phyloP scores from a whole-genome alignment of 2,113 vertebrate species.

The Cyprinus carpio region DNA sequence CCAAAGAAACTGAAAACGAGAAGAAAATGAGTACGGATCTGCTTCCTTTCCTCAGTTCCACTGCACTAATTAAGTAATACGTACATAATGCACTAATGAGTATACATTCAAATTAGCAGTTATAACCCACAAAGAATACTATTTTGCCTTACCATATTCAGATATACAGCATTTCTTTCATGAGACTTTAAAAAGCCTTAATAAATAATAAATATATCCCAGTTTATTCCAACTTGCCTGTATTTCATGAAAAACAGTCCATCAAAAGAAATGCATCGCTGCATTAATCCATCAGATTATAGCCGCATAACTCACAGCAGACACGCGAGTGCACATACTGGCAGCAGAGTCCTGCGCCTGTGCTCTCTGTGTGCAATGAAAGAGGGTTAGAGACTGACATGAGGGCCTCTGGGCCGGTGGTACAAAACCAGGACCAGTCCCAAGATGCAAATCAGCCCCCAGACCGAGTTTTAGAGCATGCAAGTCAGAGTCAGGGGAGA shows the following conservation, averaged over 20 bases:
- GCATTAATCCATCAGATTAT: neutral
- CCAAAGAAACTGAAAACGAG: neutral
- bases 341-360: constrained; percentile 28
- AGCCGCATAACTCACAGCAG: neutral
- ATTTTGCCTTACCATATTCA: neutral
- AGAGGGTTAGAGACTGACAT: constrained; percentile 31
- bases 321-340: neutral
- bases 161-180: neutral
- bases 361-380: constrained; percentile 25
- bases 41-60: neutral
- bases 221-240: neutral
- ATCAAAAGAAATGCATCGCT: neutral
- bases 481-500: neutral
- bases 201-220: neutral
- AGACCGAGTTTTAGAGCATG: constrained; percentile 16
- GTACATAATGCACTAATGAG: too few relatives aligned
- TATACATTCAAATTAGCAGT: neutral
- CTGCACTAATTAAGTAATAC: neutral
- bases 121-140: neutral
- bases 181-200: neutral
- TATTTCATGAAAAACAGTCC: neutral
- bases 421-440: neutral
- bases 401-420: constrained; percentile 25
- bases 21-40: neutral
- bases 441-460: constrained; percentile 32